Evolutionary conservation across 2,888 invertebrate species (phyloP), one percentile per base, ranked within the genome.

Genomic region (Rhingia campestris): DNA sequence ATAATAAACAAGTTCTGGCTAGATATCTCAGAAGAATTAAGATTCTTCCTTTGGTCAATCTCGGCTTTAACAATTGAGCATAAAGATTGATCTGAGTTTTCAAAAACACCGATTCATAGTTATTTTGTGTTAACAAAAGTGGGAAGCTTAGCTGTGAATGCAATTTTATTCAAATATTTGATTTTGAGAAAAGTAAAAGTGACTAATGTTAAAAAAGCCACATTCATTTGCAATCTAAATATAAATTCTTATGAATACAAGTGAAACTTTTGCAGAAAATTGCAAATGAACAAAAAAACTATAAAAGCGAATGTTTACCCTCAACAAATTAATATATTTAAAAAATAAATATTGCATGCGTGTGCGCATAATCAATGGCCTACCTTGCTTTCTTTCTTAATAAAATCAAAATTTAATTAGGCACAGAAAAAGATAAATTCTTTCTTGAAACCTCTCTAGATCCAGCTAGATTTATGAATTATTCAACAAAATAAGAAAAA

Each of bases 361-460:
- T 58, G 59, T 41, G 2, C 22, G 58, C 59, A 70, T 41, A 59
- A 70, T 33, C 70, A 70, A 32, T 47, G 32, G 43, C 22, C 35
- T 56, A 37, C 7, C 63, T 49, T 22, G 22, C 47, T 49, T 74
- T 74, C 56, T 64, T 56, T 74, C 64, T 64, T 56, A 49, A 74
- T 41, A 74, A 56, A 64, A n/a, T n/a, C n/a, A n/a, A n/a, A n/a
- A n/a, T n/a, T 74, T 47, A 0, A 64, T 64, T 45, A 12, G n/a
- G 2, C 47, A 47, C 5, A 43, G 6, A 45, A 6, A n/a, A n/a
- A 2, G 3, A 41, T 41, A 10, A 7, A 10, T 54, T 7, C 9
- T 37, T 59, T 33, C 9, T 6, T 12, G 22, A 22, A 22, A 22
- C 22, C 35, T 3, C 37, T 22, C 3, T 5, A 9, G 6, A 33